Evolutionary conservation across 2,113 vertebrate species (phyloP).

Genomic region (Stictonetta naevosa): DNA sequence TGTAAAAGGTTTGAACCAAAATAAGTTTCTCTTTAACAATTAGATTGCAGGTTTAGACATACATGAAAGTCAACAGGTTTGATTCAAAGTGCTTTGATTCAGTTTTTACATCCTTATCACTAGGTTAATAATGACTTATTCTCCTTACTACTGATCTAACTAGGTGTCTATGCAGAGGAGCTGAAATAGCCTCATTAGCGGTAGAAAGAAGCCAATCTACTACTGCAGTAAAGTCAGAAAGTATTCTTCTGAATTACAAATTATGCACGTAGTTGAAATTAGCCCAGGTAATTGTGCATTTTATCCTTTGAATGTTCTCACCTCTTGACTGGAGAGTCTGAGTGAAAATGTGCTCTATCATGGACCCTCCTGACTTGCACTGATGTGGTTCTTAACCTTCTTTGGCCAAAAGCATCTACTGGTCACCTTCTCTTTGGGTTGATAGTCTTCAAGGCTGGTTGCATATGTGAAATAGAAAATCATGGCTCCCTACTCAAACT

Average conservation of each 20-base stretch:
- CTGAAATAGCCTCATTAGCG: not conserved
- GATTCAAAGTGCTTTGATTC: not conserved
- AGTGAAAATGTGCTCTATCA: not conserved
- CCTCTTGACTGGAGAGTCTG: not conserved
- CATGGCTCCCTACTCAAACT: not conserved
- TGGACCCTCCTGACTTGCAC: not conserved
- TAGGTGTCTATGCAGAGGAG: not conserved
- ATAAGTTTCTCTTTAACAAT: not conserved
- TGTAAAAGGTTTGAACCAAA: not conserved
- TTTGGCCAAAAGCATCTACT: not conserved
- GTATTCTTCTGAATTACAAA: not conserved
- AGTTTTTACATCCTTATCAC: not conserved
- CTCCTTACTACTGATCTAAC: not conserved
- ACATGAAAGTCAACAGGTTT: not conserved
- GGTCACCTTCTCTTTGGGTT: not conserved
- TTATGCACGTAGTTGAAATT: not conserved
- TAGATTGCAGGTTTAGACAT: not conserved
- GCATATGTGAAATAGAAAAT: not conserved
- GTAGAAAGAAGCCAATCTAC: not conserved
- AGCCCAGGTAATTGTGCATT: not conserved
- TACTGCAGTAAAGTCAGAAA: not conserved
- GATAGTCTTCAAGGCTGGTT: not conserved
- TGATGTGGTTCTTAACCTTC: not conserved
- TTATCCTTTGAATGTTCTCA: not conserved
- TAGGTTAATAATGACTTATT: not conserved